Conservation (phyloP, 2,797 vertebrate species). For the Hylomyscus alleni region DNA sequence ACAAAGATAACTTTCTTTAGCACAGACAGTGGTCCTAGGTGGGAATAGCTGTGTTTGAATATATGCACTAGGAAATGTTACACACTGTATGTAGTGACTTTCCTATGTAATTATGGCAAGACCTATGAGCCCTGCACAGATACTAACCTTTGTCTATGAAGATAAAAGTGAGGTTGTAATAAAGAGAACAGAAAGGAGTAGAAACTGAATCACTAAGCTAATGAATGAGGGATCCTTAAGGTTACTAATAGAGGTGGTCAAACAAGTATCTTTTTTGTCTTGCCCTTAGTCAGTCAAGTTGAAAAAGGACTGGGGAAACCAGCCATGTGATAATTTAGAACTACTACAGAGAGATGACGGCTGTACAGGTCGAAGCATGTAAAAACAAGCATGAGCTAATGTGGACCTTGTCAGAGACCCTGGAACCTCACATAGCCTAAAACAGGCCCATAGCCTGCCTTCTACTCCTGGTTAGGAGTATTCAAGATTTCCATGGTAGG, state of each 20-base stretch:
- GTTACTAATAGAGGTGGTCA: not conserved
- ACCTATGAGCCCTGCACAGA: not conserved
- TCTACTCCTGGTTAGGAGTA: not conserved
- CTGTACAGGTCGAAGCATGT: conserved; percentile 8
- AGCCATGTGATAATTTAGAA: conserved; percentile 27
- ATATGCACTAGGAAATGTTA: not conserved
- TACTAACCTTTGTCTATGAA: not conserved
- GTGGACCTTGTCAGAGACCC: conserved; percentile 56
- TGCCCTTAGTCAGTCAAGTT: conserved; percentile 36
- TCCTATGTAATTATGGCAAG: not conserved
- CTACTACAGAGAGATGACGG: not conserved
- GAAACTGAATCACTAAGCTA: not conserved
- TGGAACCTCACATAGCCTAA: not conserved
- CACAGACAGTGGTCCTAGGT: not conserved
- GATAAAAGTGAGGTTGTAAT: not conserved
- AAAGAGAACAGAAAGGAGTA: not conserved
- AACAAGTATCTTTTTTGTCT: conserved; percentile 23
- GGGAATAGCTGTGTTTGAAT: not conserved
- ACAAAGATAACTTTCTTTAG: not conserved
- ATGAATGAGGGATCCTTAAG: conserved; percentile 7
- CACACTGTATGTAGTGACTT: not conserved
- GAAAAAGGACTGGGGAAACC: conserved; percentile 49
- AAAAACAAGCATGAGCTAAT: conserved; percentile 53
- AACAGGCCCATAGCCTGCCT: not conserved
- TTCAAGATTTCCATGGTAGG: not conserved